Evolutionary conservation across 2,113 vertebrate species (phyloP).

Genomic region (Erinaceus europaeus): DNA sequence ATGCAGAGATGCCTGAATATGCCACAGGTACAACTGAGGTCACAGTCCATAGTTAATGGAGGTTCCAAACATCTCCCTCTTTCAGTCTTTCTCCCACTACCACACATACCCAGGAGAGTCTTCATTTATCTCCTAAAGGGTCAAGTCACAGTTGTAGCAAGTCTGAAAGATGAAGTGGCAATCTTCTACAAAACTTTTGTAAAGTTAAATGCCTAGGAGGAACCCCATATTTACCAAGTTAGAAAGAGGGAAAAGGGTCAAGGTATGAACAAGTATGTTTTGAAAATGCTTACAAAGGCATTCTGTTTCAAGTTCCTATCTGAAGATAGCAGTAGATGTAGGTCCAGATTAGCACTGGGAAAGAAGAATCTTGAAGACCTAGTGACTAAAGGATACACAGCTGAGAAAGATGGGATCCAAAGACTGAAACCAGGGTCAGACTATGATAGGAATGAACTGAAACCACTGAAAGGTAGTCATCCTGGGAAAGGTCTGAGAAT

Average conservation of each 20-base stretch:
- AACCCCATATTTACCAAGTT: neutral
- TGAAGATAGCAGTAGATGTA: neutral
- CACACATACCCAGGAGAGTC: neutral
- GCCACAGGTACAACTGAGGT: neutral
- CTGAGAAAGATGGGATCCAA: neutral
- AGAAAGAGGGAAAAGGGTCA: neutral
- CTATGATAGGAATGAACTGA: neutral
- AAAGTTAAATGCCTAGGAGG: neutral
- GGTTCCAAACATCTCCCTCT: neutral
- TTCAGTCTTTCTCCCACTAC: neutral
- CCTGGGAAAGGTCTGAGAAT: neutral
- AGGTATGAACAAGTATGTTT: neutral
- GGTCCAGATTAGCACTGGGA: neutral
- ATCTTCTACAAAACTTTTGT: neutral
- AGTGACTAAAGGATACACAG: neutral
- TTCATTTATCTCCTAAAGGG: slow-evolving; percentile 11
- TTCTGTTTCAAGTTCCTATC: neutral
- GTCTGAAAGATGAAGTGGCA: neutral
- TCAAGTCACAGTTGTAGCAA: neutral
- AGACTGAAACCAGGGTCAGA: neutral
- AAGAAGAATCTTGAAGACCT: neutral
- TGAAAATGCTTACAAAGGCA: neutral
- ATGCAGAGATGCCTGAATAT: neutral
- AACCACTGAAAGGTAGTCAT: neutral
- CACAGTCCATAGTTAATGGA: neutral